Base-by-base conservation (phyloP, 2,113 vertebrate species). In the Microtus pennsylvanicus region DNA sequence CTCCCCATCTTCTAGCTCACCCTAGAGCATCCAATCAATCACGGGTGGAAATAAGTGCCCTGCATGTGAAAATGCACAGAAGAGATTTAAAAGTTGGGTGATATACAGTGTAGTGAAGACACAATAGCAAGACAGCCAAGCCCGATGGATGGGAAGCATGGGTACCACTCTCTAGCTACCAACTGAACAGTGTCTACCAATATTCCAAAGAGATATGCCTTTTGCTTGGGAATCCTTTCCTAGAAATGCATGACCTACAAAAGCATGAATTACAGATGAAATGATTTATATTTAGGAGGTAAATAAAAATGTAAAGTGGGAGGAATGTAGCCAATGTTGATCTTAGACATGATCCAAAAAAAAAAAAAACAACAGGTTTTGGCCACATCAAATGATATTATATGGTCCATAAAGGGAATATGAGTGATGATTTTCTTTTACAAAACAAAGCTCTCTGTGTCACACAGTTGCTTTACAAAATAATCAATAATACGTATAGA, bases 161-260 rank as follows among this genome's bases (percentile, higher is more conserved):
- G n/a, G 50, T 9, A 12, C 4, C 42, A 50, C 13, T 77, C 3
- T 65, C 58, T 2, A 74, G 65, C 61, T 55, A 61, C 14, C 81
- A 12, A 24, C 58, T 45, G 80, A 70, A 65, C 11, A 78, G 70
- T 6, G 47, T 45, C 90, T 52, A 72, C 16, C 93, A 70, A 65
- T 30, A 63, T 35, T 87, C 77, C 83, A 52, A 86, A 94, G 8
- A 58, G 72, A 28, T 89, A 14, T 3, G 12, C 45, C 58, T 26
- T 78, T 89, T 76, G 86, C 74, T 89, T 83, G 50, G 93, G 26
- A 81, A 86, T 70, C 83, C 22, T 67, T 83, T 55, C 69, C 55
- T 75, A 85, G 72, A 11, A 85, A 92, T 83, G 47, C 38, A 11
- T 87, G 61, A 92, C 50, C 42, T 61, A 45, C 63, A 88, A 94